Evolutionary conservation across 1,140 invertebrate species (phyloP), one percentile per base, ranked within the genome.

Genomic region (Drosophila nigrodunni): DNA sequence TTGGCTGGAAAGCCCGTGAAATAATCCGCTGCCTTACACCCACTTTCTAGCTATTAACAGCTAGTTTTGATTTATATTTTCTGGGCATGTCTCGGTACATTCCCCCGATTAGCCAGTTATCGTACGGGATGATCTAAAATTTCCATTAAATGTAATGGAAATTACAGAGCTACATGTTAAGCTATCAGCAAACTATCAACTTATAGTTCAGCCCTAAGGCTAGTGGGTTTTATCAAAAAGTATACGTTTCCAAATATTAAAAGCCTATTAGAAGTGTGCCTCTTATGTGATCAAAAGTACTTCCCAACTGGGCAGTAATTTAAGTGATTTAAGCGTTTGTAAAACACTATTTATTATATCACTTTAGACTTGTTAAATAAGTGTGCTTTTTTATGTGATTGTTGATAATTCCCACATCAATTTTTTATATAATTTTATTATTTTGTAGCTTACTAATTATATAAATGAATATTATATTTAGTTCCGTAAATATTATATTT

Each of bases 1-100:
- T 83, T 87, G 80, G 18, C 18, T 80, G 77, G 74, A 89, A 87
- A 87, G 67, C 64, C 82, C 83, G 21, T 7, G 18, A 21, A 49
- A n/a, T 21, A 25, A 52, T 5, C 37, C 66, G 65, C 82, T 30
- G 60, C 50, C 15, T 43, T 25, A 61, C 55, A 61, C 68, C 58
- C 74, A 67, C 30, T 76, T 68, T 18, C 18, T 11, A 39, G 7
- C 30, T 7, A 13, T 34, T 58, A 67, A 25, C 30, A 35, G 30
- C 61, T 52, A 54, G 43, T 50, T 41, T 43, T 50, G 25, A 8
- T 54, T 54, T 54, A 8, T 54, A 37, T 54, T 37, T 7, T 35
- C 15, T 21, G 35, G 58, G 2, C 30, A 18, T 30, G 18, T 39
- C 34, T 49, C 41, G 72, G 35, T 70, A 35, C 30, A 75, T 70